Evolutionary conservation across 2,888 invertebrate genomes (phyloP).

Genomic region (Abrostola tripartita): DNA sequence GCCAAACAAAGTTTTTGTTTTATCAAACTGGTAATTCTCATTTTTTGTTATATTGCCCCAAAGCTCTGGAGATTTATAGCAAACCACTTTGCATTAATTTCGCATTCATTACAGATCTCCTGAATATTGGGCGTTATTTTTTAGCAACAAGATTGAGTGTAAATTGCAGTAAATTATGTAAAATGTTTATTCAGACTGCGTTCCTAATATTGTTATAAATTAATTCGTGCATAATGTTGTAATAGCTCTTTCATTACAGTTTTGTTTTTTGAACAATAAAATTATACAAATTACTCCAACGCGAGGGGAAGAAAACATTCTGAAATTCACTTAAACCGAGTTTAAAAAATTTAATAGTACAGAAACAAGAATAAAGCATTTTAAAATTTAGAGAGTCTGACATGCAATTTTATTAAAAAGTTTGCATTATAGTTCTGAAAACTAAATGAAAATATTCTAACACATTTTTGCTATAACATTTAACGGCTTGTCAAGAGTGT

Average conservation of each 20-base stretch:
- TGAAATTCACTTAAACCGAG: conserved; percentile 22
- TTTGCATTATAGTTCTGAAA: conserved; percentile 18
- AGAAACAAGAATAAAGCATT: conserved; percentile 15
- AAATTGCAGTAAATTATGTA: conserved; percentile 68
- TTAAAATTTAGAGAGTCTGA: conserved; percentile 16
- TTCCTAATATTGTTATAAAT: conserved; percentile 56
- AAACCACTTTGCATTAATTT: conserved; percentile 86
- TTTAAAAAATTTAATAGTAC: conserved; percentile 17
- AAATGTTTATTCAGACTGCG: conserved; percentile 57
- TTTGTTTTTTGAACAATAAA: conserved; percentile 38
- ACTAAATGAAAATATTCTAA: conserved; percentile 12
- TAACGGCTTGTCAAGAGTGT: conserved; percentile 51
- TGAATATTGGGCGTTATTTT: conserved; percentile 75
- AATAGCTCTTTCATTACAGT: conserved; percentile 22
- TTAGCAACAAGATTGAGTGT: conserved; percentile 67
- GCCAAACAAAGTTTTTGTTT: conserved; percentile 85
- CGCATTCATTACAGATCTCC: conserved; percentile 83
- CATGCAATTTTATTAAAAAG: conserved; percentile 20
- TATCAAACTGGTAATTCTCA: conserved; percentile 84
- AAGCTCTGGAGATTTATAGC: conserved; percentile 84
- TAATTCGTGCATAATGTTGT: conserved; percentile 51
- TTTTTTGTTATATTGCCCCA: conserved; percentile 86
- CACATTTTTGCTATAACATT: conserved; percentile 22
- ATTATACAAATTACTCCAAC: conserved; percentile 45
- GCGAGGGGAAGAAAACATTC: conserved; percentile 19